A percentile compares a stretch with the other conserved stretches of the same genome.
Conservation (phyloP, 1,140 invertebrate species). For the Reticulitermes speratus region DNA sequence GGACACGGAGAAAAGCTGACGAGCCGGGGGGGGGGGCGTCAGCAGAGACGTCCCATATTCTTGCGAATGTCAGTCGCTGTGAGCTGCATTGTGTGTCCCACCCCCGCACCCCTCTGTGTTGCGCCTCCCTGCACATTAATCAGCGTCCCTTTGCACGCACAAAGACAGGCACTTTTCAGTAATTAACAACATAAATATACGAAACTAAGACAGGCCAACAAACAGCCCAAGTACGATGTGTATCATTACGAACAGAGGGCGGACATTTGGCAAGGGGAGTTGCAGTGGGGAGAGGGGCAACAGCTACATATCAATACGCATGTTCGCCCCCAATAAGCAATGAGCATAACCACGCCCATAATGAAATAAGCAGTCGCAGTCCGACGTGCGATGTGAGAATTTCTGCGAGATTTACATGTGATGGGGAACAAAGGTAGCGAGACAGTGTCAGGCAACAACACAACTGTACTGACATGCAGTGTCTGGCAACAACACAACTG, state of each 20-base stretch:
- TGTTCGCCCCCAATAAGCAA: background rate
- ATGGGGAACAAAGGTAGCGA: background rate
- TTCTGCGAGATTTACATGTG: background rate
- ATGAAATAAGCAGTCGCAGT: background rate
- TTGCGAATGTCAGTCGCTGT: background rate
- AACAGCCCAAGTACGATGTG: background rate
- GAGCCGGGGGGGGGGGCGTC: background rate
- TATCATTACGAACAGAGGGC: background rate
- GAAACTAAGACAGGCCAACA: background rate
- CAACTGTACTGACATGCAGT: too few relatives aligned
- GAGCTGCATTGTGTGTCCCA: background rate
- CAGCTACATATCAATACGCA: background rate
- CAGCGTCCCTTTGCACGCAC: background rate
- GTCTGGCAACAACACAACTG: too few relatives aligned
- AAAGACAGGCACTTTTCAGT: constrained; percentile 18
- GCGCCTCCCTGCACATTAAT: background rate
- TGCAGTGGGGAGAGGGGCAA: background rate
- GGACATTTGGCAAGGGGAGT: background rate
- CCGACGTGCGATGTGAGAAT: background rate
- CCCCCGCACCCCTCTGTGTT: constrained; percentile 6
- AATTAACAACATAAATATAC: constrained; percentile 16
- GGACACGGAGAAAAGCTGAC: background rate
- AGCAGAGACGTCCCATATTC: background rate
- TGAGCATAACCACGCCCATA: background rate
- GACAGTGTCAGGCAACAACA: too few relatives aligned